Base-by-base conservation (phyloP, 2,797 vertebrate species). In the Jordanella pulchra region DNA sequence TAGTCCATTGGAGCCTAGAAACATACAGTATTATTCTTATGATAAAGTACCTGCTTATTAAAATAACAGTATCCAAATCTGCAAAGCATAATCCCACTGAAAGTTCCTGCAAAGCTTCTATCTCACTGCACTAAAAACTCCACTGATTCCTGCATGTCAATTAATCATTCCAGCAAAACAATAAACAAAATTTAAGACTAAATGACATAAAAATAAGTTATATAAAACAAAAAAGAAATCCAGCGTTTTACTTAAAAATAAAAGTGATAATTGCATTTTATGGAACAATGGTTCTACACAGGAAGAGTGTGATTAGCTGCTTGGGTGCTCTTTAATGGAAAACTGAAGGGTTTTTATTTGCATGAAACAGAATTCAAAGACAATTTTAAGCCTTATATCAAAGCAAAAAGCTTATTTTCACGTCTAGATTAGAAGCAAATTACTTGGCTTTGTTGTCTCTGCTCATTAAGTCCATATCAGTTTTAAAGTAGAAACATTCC, bases 261-360 rank as follows among this genome's bases (percentile, higher is more conserved):
- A 61, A n/a, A 63, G 21, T 12, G 42, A 25, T 39, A 63, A 63
- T 42, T n/a, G n/a, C 21, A 6, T 39, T 63, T n/a, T 39, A 42
- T 25, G 60, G 5, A 63, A 63, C 1, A 42, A 42, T 42, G 32
- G 21, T 23, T 42, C 35, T 32, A 63, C 60, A n/a, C 14, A 25
- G 60, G 11, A n/a, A 0, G 25, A 42, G 13, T 65, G 58, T 68
- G 58, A 53, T 80, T 69, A 63, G 68, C 23, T 65, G 56, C 15
- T 78, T 12, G 32, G 23, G 11, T 55, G 45, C 23, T 35, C 6
- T 76, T 25, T 47, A n/a, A 67, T 12, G 12, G 17, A 30, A 73
- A 72, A 51, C n/a, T 71, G 50, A 23, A 68, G 39, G 65, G 67
- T 64, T 25, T 32, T 74, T 21, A 12, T 82, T 71, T 75, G 32